Percentiles rank a stretch among this genome's conserved stretches.
These are phyloP conservation scores for Scolopax rusticola DNA, from an alignment of 2,797 vertebrate species.

Conservation along the genomic window DNA sequence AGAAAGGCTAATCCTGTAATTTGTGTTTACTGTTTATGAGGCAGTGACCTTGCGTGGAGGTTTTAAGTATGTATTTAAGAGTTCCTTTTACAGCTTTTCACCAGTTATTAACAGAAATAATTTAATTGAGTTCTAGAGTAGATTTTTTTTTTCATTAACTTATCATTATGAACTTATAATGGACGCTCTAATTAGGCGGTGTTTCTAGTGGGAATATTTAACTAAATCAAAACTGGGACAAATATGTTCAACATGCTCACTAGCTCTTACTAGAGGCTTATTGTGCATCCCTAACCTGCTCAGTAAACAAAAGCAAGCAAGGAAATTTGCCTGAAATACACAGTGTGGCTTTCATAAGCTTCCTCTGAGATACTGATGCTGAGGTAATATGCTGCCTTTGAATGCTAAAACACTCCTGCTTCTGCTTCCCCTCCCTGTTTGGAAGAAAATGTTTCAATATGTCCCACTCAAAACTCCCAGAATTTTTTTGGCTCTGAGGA, in stretches of 20 bases:
- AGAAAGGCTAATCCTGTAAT: not conserved
- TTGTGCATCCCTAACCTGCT: not conserved
- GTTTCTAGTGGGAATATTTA: constrained; percentile 44
- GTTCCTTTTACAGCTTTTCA: not conserved
- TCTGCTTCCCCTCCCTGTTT: fast-evolving
- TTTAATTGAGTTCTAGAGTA: not conserved
- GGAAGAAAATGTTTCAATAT: not conserved
- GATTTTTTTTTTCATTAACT: constrained; percentile 50
- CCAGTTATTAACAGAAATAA: constrained; percentile 39
- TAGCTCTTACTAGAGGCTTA: not conserved
- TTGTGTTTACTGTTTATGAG: not conserved
- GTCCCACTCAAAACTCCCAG: not conserved
- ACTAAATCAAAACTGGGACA: constrained; percentile 55
- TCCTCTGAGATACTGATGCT: not conserved
- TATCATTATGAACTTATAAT: constrained; percentile 52
- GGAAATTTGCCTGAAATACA: not conserved
- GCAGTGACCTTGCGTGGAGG: not conserved
- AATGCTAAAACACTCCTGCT: not conserved
- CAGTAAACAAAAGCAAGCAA: not conserved
- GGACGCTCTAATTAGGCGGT: constrained; percentile 51
- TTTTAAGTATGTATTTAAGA: not conserved
- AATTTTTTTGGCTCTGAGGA: not conserved
- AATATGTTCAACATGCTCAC: not conserved
- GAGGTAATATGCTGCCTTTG: not conserved
- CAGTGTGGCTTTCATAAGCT: not conserved